Evolutionary conservation across 2,888 invertebrate genomes (phyloP).

Genomic region (Polydrusus cervinus): DNA sequence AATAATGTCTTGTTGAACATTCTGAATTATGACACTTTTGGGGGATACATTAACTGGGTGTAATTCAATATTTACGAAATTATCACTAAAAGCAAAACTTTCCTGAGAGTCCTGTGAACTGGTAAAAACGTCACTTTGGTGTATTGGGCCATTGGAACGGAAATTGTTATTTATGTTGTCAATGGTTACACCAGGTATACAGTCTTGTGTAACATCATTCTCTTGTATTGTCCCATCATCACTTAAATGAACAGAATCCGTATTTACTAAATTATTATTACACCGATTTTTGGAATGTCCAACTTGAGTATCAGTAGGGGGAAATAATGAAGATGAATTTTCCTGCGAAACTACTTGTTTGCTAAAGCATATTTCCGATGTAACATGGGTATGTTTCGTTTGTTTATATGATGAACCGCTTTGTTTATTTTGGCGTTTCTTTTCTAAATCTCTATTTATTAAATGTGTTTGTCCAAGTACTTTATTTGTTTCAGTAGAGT

Average conservation of each 20-base stretch:
- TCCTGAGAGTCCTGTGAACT: conserved; percentile 7
- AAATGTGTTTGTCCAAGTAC: not conserved
- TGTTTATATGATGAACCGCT: not conserved
- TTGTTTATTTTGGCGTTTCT: not conserved
- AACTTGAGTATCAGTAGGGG: not conserved
- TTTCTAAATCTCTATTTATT: not conserved
- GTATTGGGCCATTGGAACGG: no score
- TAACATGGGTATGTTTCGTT: not conserved
- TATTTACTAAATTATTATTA: not conserved
- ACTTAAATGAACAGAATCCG: not conserved
- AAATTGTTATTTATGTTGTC: not conserved
- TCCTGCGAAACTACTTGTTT: not conserved
- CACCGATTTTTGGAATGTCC: not conserved
- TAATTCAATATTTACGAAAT: not conserved
- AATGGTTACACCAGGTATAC: not conserved
- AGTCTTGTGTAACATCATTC: conserved; percentile 9
- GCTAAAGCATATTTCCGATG: not conserved
- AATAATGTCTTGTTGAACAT: not conserved
- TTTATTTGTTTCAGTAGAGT: not conserved
- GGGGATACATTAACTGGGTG: not conserved
- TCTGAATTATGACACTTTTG: conserved; percentile 8
- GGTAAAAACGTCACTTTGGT: not conserved
- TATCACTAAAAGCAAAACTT: conserved; percentile 18
- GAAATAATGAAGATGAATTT: not conserved
- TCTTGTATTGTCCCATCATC: no score